These are phyloP conservation scores for Tamias sibiricus DNA, from an alignment of 2,113 vertebrate genomes.

Conservation along the genomic window DNA sequence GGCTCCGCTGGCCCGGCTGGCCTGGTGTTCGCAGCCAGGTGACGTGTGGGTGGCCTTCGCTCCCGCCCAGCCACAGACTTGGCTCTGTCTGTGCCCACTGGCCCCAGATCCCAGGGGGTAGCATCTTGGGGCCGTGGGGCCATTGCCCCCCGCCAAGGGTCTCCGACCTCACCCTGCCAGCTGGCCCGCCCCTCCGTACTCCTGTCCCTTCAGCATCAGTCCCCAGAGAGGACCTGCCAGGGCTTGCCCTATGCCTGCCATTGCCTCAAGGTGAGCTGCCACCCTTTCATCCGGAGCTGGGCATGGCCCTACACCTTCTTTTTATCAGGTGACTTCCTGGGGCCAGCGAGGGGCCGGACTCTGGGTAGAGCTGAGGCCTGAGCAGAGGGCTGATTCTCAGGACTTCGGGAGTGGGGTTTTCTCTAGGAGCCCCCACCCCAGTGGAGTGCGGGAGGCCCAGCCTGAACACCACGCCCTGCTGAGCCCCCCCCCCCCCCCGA, in stretches of 20 bases:
- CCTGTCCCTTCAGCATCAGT: neutral
- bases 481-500: rapidly evolving
- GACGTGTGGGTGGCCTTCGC: rapidly evolving
- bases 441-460: neutral
- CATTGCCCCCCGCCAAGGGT: rapidly evolving
- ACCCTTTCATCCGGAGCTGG: neutral
- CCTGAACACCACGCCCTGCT: neutral
- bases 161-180: rapidly evolving
- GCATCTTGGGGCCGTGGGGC: neutral
- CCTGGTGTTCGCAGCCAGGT: neutral
- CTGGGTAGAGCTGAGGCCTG: neutral
- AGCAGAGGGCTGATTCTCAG: rapidly evolving
- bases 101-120: rapidly evolving
- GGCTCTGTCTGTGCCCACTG: rapidly evolving
- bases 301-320: neutral
- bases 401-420: neutral
- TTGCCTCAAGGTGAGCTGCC: neutral
- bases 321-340: neutral
- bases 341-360: neutral
- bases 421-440: neutral
- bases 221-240: neutral
- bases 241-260: neutral
- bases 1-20: neutral
- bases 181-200: neutral
- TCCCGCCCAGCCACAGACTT: no score